These are phyloP conservation scores for Chloroceryle aenea DNA, from an alignment of 2,113 vertebrate species.

Conservation along the genomic window DNA sequence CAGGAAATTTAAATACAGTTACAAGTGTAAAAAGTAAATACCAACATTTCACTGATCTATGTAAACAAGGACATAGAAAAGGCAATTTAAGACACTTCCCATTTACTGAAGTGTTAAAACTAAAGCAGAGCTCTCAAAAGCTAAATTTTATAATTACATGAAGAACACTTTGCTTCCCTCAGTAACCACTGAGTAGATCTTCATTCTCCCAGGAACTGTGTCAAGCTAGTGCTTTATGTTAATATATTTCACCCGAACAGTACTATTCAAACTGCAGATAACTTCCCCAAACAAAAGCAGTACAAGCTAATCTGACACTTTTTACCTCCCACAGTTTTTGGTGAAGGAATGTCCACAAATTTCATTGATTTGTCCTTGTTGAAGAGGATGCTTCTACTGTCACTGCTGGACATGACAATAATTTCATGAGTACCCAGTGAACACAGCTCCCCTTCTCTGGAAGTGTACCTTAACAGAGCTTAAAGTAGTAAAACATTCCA, in stretches of 20 bases:
- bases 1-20: background rate
- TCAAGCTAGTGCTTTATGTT: background rate
- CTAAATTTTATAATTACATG: background rate
- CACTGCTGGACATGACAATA: background rate
- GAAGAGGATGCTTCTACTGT: background rate
- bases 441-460: rapidly evolving
- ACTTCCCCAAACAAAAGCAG: background rate
- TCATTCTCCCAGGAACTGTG: background rate
- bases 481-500: background rate
- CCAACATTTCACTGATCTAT: no score
- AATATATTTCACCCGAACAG: background rate
- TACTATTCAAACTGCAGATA: background rate
- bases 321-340: background rate
- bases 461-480: background rate
- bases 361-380: background rate
- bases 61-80: background rate
- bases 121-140: background rate
- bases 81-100: background rate
- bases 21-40: background rate
- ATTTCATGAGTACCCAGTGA: background rate
- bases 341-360: background rate
- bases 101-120: background rate
- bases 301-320: background rate
- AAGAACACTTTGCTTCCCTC: background rate
- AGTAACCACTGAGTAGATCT: rapidly evolving